A percentile compares a stretch with the other conserved stretches of the same genome.
phyloP scores from a whole-genome alignment of 2,888 invertebrate species.

The Cerastis leucographa region DNA sequence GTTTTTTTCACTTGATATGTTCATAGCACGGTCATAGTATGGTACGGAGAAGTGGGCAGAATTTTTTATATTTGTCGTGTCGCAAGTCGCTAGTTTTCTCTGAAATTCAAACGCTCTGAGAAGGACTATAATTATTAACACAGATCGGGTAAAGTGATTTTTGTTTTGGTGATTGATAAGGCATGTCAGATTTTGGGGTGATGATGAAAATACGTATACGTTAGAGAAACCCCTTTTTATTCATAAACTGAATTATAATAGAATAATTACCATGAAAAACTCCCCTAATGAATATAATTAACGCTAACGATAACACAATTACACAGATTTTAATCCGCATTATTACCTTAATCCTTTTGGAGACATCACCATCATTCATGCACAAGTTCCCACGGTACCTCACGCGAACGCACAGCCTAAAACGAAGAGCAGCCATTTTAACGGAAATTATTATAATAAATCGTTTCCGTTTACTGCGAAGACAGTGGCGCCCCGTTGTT shows the following conservation, averaged over 20 bases:
- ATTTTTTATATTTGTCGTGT: no score
- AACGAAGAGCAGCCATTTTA: conserved; percentile 75
- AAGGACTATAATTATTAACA: neutral
- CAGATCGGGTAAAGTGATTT: neutral
- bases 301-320: conserved; percentile 2
- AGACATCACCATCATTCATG: conserved; percentile 65
- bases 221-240: no score
- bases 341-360: conserved; percentile 54
- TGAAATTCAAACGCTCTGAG: neutral
- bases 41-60: no score
- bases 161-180: neutral
- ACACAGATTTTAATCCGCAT: conserved; percentile 45
- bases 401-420: conserved; percentile 67
- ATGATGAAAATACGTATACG: neutral
- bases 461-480: conserved; percentile 80
- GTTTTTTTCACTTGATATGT: no score
- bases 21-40: no score
- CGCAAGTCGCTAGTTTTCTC: neutral
- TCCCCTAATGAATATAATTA: conserved; percentile 28
- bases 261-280: neutral
- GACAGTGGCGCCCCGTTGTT: conserved; percentile 77
- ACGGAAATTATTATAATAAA: conserved; percentile 85
- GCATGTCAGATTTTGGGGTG: neutral
- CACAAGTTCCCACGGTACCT: conserved; percentile 67
- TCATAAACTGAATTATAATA: no score